Percentiles rank a stretch among this genome's conserved stretches.
These are phyloP conservation scores for Sialia sialis DNA, from an alignment of 2,113 vertebrate genomes.

Conservation along the genomic window DNA sequence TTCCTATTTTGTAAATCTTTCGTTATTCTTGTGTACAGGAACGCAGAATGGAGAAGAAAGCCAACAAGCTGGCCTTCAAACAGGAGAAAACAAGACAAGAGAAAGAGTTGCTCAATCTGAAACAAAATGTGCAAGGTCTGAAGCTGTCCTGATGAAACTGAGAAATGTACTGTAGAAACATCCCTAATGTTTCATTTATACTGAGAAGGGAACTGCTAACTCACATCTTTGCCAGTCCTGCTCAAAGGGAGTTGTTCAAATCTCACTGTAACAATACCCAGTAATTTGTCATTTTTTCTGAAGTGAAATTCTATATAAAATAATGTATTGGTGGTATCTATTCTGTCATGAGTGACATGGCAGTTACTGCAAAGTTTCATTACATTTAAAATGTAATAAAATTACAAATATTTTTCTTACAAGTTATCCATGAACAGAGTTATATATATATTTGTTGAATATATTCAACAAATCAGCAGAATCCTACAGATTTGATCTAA, in stretches of 20 bases:
- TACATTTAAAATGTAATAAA: background rate
- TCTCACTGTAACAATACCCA: background rate
- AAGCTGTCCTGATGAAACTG: slow-evolving; percentile 77
- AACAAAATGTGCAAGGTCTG: slow-evolving; percentile 84
- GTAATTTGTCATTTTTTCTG: background rate
- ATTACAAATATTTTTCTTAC: background rate
- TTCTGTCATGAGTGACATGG: background rate
- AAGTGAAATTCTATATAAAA: background rate
- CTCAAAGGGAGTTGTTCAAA: background rate
- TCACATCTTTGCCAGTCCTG: background rate
- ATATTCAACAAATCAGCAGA: background rate
- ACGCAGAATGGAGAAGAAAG: slow-evolving; percentile 89
- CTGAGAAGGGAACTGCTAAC: background rate
- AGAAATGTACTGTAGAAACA: background rate
- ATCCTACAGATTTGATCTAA: background rate
- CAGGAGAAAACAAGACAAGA: slow-evolving; percentile 89
- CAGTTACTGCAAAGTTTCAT: background rate
- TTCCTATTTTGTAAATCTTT: background rate
- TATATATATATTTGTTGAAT: background rate
- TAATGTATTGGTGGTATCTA: background rate
- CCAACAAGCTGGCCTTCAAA: slow-evolving; percentile 89
- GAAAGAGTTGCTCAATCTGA: slow-evolving; percentile 85
- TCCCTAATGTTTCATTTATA: background rate
- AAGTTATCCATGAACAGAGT: background rate
- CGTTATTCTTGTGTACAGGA: slow-evolving; percentile 71